A percentile compares a stretch with the other conserved stretches of the same genome.
These are phyloP conservation scores for Brachystomella parvula DNA, from an alignment of 1,140 invertebrate species.

Conservation along the genomic window DNA sequence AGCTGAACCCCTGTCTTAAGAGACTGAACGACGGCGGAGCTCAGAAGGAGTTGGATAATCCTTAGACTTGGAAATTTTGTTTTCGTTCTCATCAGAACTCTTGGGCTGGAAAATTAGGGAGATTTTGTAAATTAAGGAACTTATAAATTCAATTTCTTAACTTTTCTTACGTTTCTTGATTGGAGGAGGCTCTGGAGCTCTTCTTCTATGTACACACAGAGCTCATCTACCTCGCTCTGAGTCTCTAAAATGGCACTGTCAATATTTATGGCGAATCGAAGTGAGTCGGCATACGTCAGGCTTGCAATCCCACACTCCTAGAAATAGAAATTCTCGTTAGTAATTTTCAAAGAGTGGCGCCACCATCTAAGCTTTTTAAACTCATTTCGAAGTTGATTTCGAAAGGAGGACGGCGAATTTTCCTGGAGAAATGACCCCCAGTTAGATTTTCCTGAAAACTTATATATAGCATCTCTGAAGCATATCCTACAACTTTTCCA, in stretches of 20 bases:
- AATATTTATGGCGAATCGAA: conserved; percentile 22
- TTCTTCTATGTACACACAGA: conserved; percentile 21
- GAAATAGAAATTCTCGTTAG: no score
- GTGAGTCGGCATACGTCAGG: conserved; percentile 22
- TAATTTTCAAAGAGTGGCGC: no score
- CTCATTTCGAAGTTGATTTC: no score
- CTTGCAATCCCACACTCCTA: conserved; percentile 25
- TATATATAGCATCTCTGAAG: no score
- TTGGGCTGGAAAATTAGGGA: neutral
- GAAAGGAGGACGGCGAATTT: no score
- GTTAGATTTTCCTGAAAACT: no score
- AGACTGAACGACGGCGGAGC: neutral
- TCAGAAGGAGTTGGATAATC: neutral
- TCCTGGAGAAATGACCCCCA: no score
- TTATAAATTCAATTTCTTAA: neutral
- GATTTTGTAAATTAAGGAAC: neutral
- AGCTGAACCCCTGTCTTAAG: neutral
- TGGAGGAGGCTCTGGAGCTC: conserved; percentile 9
- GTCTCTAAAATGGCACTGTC: conserved; percentile 26
- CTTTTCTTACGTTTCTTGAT: neutral
- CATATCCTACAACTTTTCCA: no score
- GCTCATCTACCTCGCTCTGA: neutral
- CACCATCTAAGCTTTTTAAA: no score
- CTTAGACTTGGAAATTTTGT: neutral
- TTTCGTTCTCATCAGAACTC: neutral